A percentile compares a stretch with the other conserved stretches of the same genome.
These are phyloP conservation scores for Clupea harengus DNA, from an alignment of 2,113 vertebrate genomes.

Conservation along the genomic window DNA sequence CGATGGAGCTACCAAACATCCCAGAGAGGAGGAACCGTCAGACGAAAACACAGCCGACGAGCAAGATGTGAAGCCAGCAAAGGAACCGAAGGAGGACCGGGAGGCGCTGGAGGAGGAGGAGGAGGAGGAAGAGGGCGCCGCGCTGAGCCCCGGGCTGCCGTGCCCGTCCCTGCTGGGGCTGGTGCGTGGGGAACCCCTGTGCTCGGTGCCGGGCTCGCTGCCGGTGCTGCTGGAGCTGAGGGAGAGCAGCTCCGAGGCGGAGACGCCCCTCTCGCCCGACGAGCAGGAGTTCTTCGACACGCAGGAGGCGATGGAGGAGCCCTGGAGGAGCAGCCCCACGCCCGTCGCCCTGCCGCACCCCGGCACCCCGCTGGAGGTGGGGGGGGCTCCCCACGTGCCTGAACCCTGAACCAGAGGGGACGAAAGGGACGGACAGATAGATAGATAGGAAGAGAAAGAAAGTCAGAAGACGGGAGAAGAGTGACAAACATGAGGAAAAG, in stretches of 20 bases:
- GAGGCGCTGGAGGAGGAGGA: background rate
- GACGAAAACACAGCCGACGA: background rate
- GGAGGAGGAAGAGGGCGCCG: background rate
- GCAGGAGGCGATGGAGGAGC: constrained; percentile 65
- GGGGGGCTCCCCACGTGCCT: constrained; percentile 41
- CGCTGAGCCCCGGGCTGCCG: background rate
- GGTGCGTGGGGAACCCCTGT: constrained; percentile 62
- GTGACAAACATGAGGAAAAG: background rate
- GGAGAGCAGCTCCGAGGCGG: constrained; percentile 76
- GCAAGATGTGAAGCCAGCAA: background rate
- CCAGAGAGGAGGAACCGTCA: background rate
- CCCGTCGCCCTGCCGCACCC: constrained; percentile 33
- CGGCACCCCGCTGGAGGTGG: constrained; percentile 51
- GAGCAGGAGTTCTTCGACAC: constrained; percentile 74
- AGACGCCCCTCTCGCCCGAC: constrained; percentile 71
- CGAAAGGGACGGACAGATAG: background rate
- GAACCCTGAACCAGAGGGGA: constrained; percentile 50
- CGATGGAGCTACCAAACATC: background rate
- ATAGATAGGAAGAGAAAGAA: background rate
- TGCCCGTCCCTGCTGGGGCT: constrained; percentile 57
- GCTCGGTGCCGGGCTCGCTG: constrained; percentile 59
- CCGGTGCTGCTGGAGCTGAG: constrained; percentile 71
- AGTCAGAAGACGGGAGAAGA: background rate
- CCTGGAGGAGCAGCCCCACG: constrained; percentile 64
- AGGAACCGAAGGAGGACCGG: background rate